Base-by-base conservation (phyloP, 2,797 vertebrate species). In the Phyllotis vaccarum region DNA sequence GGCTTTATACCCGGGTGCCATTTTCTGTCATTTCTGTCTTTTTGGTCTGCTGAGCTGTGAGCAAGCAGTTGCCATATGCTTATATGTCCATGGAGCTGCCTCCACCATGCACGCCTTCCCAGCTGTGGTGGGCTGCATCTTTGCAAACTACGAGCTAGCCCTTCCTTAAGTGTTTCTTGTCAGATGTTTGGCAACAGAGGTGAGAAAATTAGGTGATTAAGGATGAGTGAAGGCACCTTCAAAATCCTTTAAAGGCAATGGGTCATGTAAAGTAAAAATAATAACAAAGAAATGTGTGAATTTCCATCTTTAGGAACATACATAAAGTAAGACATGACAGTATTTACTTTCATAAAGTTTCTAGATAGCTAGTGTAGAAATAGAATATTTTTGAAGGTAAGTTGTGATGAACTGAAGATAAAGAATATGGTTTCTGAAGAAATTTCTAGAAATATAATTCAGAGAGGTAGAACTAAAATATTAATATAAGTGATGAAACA, bases 351-450 rank as follows among this genome's bases (percentile, higher is more conserved):
- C 19, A 64, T 86, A 70, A 94, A 86, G 27, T 86, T 87, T 75
- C 78, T 75, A 89, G 89, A 62, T 78, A 75, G 2, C 40, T 95
- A 40, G 43, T n/a, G 1, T 94, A 74, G 24, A 78, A 91, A 85
- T n/a, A 52, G 49, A 66, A 49, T 83, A 58, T 70, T 80, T 93
- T 93, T 78, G 29, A 90, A 90, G 66, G n/a, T 52, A 90, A 85
- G 58, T 19, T 78, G 3, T 88, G 90, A 85, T 72, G 34, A 88
- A 43, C 79, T 92, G 86, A 95, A 90, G 5, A 66, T 89, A 92
- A 40, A 75, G 43, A 14, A 60, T 82, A 89, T 24, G 70, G n/a
- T 93, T 22, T 31, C 37, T 85, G 80, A 64, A 78, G 72, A 91
- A 93, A 66, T 88, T 19, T 64, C 43, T 37, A 74, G 86, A 95